Conservation (phyloP, 2,888 invertebrate genomes). For the Ormyrus pomaceus region DNA sequence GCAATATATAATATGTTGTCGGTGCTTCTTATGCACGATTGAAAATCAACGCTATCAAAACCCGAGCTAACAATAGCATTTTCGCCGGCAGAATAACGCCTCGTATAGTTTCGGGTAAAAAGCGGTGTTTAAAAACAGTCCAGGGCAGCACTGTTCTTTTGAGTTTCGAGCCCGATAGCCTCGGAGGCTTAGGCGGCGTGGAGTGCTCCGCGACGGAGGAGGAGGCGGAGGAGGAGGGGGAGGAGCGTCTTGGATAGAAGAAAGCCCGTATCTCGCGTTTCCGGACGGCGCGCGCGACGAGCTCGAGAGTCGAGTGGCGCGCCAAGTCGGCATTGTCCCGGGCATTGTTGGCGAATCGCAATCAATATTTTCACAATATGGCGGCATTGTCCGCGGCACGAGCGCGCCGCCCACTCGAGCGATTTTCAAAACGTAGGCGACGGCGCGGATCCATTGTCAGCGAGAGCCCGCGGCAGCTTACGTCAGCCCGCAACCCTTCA, state of each 20-base stretch:
- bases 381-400: constrained; percentile 73
- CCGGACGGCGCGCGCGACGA: constrained; percentile 60
- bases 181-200: neutral
- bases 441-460: no score
- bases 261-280: neutral
- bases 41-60: no score
- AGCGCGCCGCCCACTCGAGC: constrained; percentile 58
- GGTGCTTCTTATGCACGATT: no score
- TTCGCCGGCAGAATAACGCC: no score
- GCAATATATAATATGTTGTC: no score
- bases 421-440: constrained; percentile 30
- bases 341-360: constrained; percentile 73
- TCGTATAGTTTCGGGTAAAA: no score
- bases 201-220: neutral
- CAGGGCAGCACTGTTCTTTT: no score
- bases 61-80: no score
- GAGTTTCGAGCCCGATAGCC: no score
- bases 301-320: constrained; percentile 60
- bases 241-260: neutral
- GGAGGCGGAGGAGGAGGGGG: neutral
- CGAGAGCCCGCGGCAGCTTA: neutral
- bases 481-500: constrained; percentile 24
- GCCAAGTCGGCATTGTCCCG: constrained; percentile 68
- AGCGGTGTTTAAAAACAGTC: no score
- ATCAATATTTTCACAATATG: constrained; percentile 76